These are phyloP conservation scores for Phymorhynchus buccinoides DNA, from an alignment of 1,140 invertebrate genomes.

Conservation along the genomic window DNA sequence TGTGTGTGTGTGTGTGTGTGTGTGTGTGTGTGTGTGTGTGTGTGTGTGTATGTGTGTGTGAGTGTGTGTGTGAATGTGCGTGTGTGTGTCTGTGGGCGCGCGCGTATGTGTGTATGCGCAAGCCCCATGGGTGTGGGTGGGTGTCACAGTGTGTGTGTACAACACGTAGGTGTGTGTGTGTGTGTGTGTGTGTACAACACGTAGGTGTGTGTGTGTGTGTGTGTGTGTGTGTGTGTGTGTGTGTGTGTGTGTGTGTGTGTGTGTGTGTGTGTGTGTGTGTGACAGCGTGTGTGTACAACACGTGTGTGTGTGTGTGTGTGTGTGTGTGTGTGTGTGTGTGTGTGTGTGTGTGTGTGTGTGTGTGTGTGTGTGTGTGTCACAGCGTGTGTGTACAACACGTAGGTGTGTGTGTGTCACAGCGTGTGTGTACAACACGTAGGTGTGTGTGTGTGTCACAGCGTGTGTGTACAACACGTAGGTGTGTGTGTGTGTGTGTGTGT, in stretches of 20 bases:
- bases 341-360: no score
- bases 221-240: constrained; percentile 15
- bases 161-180: background rate
- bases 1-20: constrained; percentile 41
- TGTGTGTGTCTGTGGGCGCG: no score
- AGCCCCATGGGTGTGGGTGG: no score
- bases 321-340: no score
- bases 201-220: no score
- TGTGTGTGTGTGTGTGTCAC: no score
- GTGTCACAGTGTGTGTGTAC: no score
- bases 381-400: no score
- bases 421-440: background rate
- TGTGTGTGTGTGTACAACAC: background rate
- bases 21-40: constrained; percentile 40
- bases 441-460: no score
- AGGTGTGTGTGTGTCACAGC: background rate
- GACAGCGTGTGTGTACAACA: no score
- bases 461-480: background rate
- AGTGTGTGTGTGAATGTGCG: background rate
- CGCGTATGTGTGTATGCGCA: no score
- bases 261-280: constrained; percentile 38
- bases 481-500: constrained; percentile 35
- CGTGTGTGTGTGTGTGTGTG: no score
- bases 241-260: constrained; percentile 37
- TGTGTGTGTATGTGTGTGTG: constrained; percentile 40